A percentile compares a stretch with the other conserved stretches of the same genome.
Conservation (phyloP, 2,797 vertebrate genomes). For the Gorsachius magnificus region DNA sequence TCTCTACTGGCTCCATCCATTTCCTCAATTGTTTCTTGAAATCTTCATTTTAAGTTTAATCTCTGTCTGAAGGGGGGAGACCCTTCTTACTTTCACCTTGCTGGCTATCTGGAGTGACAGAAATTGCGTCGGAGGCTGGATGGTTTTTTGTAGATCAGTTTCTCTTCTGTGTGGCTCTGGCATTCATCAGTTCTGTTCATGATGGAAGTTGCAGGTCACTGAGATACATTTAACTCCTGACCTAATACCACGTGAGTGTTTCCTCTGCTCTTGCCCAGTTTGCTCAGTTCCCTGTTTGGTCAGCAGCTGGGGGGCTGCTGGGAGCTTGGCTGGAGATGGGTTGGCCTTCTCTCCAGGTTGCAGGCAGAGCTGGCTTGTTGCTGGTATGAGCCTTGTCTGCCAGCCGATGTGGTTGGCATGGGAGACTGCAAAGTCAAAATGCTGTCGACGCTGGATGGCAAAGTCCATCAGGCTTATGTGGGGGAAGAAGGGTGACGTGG, state of each 20-base stretch:
- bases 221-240: slow-evolving; percentile 7
- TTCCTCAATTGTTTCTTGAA: neutral
- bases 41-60: neutral
- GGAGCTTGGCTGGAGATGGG: neutral
- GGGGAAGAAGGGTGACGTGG: fast-evolving
- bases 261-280: neutral
- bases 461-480: fast-evolving
- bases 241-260: neutral
- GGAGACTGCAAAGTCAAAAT: fast-evolving
- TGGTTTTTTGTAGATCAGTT: neutral
- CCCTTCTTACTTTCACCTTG: neutral
- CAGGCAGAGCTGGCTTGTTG: neutral
- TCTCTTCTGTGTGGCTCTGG: neutral
- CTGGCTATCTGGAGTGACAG: neutral
- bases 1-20: neutral
- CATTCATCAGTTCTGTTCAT: neutral
- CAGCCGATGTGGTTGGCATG: fast-evolving
- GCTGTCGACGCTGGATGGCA: neutral
- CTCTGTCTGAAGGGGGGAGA: neutral
- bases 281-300: neutral
- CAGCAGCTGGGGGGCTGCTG: neutral
- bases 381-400: neutral
- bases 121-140: neutral
- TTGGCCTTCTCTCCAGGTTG: neutral
- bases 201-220: neutral